Conservation (phyloP, 2,888 invertebrate species). For the Mesorhabditis belari region DNA sequence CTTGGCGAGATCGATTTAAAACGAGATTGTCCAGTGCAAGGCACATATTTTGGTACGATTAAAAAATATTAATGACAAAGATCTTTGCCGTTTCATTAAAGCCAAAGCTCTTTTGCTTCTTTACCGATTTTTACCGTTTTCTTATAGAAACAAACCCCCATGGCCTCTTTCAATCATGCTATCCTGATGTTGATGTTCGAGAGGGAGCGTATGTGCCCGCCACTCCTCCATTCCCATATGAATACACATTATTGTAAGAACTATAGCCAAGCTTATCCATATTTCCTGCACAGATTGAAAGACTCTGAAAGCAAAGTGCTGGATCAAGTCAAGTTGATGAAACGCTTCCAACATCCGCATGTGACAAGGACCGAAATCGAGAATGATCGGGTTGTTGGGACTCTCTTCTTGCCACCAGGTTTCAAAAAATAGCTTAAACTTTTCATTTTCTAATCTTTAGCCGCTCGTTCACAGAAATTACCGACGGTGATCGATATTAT, state of each 20-base stretch:
- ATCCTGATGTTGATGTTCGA: background rate
- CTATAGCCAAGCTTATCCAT: background rate
- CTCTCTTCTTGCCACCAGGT: background rate
- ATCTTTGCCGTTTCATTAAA: background rate
- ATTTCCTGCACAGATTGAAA: background rate
- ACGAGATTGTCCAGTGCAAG: background rate
- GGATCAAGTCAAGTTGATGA: background rate
- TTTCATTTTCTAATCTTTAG: background rate
- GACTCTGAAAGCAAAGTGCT: background rate
- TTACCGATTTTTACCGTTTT: no score
- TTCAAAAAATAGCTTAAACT: no score
- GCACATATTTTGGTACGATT: background rate
- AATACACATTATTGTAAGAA: background rate
- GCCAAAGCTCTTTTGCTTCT: no score
- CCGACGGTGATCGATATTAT: background rate
- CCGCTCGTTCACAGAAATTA: background rate
- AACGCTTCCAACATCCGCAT: background rate
- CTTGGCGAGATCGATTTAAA: background rate
- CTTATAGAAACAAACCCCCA: background rate
- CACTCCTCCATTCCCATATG: background rate
- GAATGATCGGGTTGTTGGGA: background rate
- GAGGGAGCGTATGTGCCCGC: background rate
- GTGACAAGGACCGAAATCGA: background rate
- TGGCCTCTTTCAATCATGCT: background rate
- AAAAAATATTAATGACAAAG: background rate